A percentile compares a stretch with the other conserved stretches of the same genome.
These are phyloP conservation scores for Cettia cetti DNA, from an alignment of 2,113 vertebrate species.

Conservation along the genomic window DNA sequence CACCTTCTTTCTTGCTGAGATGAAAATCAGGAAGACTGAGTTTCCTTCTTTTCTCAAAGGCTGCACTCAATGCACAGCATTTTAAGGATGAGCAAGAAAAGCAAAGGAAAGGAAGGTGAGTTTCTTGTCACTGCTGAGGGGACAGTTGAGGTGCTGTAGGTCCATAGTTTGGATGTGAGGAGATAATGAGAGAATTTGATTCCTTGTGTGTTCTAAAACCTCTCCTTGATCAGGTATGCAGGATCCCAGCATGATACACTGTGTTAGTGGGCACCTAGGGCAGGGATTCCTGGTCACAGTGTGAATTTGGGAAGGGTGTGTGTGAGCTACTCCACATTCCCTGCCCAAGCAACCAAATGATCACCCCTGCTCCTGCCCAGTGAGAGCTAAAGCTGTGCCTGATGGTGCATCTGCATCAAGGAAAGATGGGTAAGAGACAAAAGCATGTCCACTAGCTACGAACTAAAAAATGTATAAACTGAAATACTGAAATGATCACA, in stretches of 20 bases:
- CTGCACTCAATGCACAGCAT: accelerated
- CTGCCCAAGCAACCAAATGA: accelerated
- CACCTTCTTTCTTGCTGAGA: not conserved
- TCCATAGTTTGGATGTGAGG: accelerated
- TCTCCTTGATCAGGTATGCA: not conserved
- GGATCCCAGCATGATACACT: not conserved
- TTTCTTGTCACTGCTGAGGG: not conserved
- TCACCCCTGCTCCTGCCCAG: not conserved
- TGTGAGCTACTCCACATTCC: not conserved
- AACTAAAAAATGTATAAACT: not conserved
- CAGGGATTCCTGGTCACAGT: not conserved
- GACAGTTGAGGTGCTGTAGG: accelerated
- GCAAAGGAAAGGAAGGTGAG: accelerated
- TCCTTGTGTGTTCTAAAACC: not conserved
- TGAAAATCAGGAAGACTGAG: not conserved
- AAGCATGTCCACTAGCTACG: accelerated
- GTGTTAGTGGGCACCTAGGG: not conserved
- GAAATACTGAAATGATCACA: not conserved
- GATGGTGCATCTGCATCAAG: accelerated
- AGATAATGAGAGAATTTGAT: not conserved
- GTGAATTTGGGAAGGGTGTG: accelerated
- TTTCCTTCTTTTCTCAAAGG: not conserved
- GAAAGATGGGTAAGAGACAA: not conserved
- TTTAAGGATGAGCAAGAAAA: not conserved
- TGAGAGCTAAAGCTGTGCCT: not conserved